These are phyloP conservation scores for Protophormia terraenovae DNA, from an alignment of 2,888 invertebrate species.

Conservation along the genomic window DNA sequence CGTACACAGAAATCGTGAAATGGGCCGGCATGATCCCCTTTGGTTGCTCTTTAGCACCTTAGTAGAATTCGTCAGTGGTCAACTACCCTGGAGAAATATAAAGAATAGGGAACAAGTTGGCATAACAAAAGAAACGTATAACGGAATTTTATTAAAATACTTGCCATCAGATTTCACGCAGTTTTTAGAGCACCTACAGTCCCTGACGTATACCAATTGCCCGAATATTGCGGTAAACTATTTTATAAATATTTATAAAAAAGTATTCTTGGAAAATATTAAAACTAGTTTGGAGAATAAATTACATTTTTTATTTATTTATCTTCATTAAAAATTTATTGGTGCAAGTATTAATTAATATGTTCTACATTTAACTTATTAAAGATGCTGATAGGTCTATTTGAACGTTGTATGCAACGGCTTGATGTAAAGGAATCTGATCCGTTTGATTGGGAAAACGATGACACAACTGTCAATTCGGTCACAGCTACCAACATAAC, in stretches of 20 bases:
- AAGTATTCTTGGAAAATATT: not conserved
- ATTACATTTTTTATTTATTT: too few species aligned
- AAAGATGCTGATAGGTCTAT: conserved; percentile 90
- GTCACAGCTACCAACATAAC: conserved; percentile 64
- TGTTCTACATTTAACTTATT: too few species aligned
- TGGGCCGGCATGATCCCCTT: conserved; percentile 99
- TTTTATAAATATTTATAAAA: not conserved
- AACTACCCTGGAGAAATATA: conserved; percentile 98
- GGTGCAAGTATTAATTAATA: too few species aligned
- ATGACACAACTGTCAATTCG: conserved; percentile 76
- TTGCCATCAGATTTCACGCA: conserved; percentile 96
- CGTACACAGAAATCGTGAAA: conserved; percentile 99
- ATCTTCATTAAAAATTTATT: too few species aligned
- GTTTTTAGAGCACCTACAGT: conserved; percentile 96
- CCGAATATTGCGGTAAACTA: conserved; percentile 91
- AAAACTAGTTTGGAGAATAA: too few species aligned
- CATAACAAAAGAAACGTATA: conserved; percentile 98
- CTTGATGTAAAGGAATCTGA: conserved; percentile 94
- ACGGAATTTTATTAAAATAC: conserved; percentile 94
- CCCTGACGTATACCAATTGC: conserved; percentile 95
- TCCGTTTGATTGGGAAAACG: conserved; percentile 97
- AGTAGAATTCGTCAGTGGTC: conserved; percentile 99
- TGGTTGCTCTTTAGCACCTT: conserved; percentile 99
- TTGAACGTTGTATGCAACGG: conserved; percentile 96
- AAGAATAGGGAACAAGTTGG: conserved; percentile 99